phyloP scores from a whole-genome alignment of 2,797 vertebrate species.

The Phaenicophaeus curvirostris region DNA sequence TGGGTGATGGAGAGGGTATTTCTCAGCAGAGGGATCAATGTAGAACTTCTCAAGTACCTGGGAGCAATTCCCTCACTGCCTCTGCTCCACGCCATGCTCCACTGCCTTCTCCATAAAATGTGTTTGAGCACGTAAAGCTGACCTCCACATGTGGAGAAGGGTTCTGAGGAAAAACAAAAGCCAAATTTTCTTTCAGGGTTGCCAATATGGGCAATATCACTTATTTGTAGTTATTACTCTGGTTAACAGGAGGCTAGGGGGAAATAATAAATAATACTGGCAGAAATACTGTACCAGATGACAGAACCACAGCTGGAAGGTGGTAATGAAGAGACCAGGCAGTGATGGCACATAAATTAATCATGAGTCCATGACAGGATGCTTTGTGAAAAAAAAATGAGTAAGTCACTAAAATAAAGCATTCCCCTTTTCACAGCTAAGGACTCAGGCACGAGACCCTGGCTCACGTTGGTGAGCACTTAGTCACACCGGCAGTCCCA shows the following conservation, averaged over 20 bases:
- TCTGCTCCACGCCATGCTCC: neutral
- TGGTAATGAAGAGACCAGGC: conserved; percentile 18
- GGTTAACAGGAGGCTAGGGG: conserved; percentile 11
- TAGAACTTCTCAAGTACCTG: neutral
- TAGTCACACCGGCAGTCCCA: conserved; percentile 28
- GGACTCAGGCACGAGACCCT: conserved; percentile 14
- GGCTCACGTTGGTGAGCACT: conserved; percentile 40
- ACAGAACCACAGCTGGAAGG: neutral
- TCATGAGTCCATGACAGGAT: conserved; percentile 17
- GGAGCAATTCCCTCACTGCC: neutral
- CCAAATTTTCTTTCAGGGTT: neutral
- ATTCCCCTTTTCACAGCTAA: conserved; percentile 42
- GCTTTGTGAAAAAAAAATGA: conserved; percentile 52
- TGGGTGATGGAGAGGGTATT: neutral
- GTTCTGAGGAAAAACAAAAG: conserved; percentile 10
- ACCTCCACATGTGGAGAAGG: neutral
- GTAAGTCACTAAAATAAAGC: conserved; percentile 60
- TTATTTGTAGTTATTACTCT: conserved; percentile 11
- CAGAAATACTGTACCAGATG: neutral
- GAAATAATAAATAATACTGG: conserved; percentile 13
- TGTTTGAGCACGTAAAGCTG: neutral
- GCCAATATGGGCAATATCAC: conserved; percentile 1
- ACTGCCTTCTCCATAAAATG: neutral
- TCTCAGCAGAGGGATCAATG: neutral
- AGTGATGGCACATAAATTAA: conserved; percentile 6